These are phyloP conservation scores for Chinchilla lanigera DNA, from an alignment of 2,113 vertebrate genomes.

Conservation along the genomic window DNA sequence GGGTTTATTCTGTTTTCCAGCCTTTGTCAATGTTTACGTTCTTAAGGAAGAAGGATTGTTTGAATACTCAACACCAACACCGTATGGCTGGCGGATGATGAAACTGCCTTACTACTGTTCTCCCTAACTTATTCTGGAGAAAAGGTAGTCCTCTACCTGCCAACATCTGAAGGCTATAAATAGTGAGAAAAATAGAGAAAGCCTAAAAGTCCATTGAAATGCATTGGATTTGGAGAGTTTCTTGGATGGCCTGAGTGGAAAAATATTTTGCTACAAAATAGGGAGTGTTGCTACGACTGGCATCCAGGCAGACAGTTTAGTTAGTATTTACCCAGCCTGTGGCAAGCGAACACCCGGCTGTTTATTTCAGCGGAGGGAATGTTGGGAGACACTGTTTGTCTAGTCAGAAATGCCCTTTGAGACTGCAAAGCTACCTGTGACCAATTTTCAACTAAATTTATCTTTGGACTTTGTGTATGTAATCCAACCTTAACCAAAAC, in stretches of 20 bases:
- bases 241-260: conserved; percentile 81
- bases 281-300: conserved; percentile 76
- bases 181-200: conserved; percentile 82
- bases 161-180: conserved; percentile 81
- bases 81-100: conserved; percentile 7
- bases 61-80: conserved; percentile 5
- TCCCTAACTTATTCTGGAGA: conserved; percentile 69
- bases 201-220: conserved; percentile 78
- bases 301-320: conserved; percentile 71
- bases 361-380: conserved; percentile 80
- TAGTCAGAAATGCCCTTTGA: conserved; percentile 82
- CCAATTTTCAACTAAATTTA: conserved; percentile 82
- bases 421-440: conserved; percentile 78
- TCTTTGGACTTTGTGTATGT: conserved; percentile 79
- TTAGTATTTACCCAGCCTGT: conserved; percentile 82
- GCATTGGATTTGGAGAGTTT: conserved; percentile 81
- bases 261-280: conserved; percentile 85
- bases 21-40: conserved; percentile 52
- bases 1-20: conserved; percentile 27
- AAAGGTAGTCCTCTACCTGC: conserved; percentile 74
- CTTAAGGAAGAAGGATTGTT: conserved; percentile 52
- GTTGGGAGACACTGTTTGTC: conserved; percentile 80
- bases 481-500: conserved; percentile 71
- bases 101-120: conserved; percentile 5
- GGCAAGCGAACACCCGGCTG: conserved; percentile 80